Evolutionary conservation across 2,113 vertebrate species (phyloP).

Genomic region (Stegostoma tigrinum): DNA sequence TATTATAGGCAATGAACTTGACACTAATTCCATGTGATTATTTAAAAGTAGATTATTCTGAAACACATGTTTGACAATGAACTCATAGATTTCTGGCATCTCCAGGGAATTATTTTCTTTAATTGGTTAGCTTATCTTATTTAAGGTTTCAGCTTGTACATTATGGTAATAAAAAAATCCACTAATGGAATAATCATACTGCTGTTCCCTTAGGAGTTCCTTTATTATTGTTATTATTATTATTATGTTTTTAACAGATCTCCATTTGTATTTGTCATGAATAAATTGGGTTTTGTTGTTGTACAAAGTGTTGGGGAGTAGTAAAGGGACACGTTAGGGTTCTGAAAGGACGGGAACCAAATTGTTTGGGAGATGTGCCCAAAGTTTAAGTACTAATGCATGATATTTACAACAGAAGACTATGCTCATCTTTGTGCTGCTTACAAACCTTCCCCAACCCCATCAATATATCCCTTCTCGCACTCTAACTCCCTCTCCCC

Average conservation of each 20-base stretch:
- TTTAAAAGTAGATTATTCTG: background rate
- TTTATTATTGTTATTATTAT: background rate
- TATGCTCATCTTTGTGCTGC: background rate
- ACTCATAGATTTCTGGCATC: background rate
- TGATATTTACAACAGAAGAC: background rate
- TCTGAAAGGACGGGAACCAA: background rate
- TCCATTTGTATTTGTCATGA: background rate
- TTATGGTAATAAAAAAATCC: background rate
- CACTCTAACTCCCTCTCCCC: background rate
- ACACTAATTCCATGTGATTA: background rate
- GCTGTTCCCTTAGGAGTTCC: background rate
- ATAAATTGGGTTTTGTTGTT: background rate
- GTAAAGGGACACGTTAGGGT: background rate
- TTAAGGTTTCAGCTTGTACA: background rate
- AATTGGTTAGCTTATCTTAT: background rate
- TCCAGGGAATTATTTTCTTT: background rate
- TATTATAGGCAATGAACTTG: background rate
- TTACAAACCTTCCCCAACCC: background rate
- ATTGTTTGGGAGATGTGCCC: background rate
- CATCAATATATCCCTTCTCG: background rate
- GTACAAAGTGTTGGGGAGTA: background rate
- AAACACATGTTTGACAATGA: background rate
- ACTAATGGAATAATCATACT: background rate
- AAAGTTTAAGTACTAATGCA: background rate
- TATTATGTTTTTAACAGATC: too few species aligned